Percentiles rank a stretch among this genome's conserved stretches.
These are phyloP conservation scores for Pedionomus torquatus DNA, from an alignment of 2,113 vertebrate genomes.

Conservation along the genomic window DNA sequence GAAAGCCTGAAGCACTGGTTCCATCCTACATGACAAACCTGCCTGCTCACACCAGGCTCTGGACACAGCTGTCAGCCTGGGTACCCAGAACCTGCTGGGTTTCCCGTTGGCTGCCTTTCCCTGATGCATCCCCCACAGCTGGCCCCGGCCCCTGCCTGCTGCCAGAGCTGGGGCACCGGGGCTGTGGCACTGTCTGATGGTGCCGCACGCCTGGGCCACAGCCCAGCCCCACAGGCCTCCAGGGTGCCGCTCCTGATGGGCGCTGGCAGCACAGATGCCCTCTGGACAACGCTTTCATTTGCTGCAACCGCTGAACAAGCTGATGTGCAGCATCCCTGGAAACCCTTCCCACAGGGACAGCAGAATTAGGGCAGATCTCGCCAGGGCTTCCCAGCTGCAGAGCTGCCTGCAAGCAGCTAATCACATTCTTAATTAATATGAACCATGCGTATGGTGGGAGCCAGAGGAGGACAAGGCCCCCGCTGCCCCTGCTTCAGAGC, in stretches of 20 bases:
- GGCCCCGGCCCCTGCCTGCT: neutral
- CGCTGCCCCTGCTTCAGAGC: neutral
- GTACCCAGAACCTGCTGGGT: neutral
- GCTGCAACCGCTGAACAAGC: neutral
- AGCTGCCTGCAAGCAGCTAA: neutral
- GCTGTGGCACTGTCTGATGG: neutral
- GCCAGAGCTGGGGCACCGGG: neutral
- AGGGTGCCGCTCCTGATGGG: rapidly evolving
- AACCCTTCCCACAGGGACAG: neutral
- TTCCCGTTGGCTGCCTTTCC: neutral
- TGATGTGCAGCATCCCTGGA: neutral
- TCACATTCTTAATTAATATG: neutral
- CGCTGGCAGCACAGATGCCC: neutral
- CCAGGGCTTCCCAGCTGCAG: neutral
- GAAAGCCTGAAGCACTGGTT: neutral
- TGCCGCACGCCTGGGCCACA: neutral
- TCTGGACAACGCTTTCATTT: neutral
- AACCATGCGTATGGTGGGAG: neutral
- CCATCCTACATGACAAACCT: neutral
- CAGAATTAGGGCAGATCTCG: neutral
- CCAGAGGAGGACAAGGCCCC: neutral
- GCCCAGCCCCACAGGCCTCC: neutral
- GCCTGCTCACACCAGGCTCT: neutral
- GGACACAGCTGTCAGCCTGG: neutral
- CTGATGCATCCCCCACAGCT: neutral